These are phyloP conservation scores for Meleagris gallopavo DNA, from an alignment of 2,113 vertebrate species.

Conservation along the genomic window DNA sequence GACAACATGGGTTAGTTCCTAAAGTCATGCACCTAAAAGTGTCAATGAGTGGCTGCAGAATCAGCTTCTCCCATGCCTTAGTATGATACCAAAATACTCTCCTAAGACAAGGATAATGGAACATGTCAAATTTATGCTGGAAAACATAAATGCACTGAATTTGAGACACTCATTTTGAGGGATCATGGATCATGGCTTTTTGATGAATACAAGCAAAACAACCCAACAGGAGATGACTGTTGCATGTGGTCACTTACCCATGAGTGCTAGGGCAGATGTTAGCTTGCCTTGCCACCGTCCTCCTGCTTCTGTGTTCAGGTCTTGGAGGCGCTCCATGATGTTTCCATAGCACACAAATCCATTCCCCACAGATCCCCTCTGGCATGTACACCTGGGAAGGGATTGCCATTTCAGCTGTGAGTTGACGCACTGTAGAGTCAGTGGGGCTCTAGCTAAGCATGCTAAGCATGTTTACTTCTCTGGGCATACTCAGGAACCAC, in stretches of 20 bases:
- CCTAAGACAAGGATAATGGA: not conserved
- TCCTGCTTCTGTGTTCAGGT: slow-evolving; percentile 82
- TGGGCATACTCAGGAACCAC: not conserved
- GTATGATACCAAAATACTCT: not conserved
- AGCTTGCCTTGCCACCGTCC: slow-evolving; percentile 87
- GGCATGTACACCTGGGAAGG: slow-evolving; percentile 84
- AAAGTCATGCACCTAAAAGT: not conserved
- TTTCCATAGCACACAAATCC: slow-evolving; percentile 88
- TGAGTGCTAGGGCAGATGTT: slow-evolving; percentile 82
- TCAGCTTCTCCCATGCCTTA: not conserved
- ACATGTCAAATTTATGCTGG: not conserved
- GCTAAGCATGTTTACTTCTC: not conserved
- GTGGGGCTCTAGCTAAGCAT: accelerated
- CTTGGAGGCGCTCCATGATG: slow-evolving; percentile 85
- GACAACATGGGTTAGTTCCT: not conserved
- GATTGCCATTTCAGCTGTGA: not conserved
- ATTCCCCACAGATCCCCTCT: slow-evolving; percentile 82
- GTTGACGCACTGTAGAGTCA: not conserved
- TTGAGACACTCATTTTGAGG: not conserved
- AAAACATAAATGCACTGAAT: not conserved
- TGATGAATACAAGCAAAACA: not conserved
- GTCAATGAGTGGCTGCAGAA: not conserved
- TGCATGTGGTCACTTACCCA: slow-evolving; percentile 74
- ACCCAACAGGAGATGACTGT: not conserved
- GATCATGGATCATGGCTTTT: not conserved